Evolutionary conservation across 1,140 invertebrate genomes (phyloP), one percentile per base, ranked within the genome.

Genomic region (Meloidogyne hapla): DNA sequence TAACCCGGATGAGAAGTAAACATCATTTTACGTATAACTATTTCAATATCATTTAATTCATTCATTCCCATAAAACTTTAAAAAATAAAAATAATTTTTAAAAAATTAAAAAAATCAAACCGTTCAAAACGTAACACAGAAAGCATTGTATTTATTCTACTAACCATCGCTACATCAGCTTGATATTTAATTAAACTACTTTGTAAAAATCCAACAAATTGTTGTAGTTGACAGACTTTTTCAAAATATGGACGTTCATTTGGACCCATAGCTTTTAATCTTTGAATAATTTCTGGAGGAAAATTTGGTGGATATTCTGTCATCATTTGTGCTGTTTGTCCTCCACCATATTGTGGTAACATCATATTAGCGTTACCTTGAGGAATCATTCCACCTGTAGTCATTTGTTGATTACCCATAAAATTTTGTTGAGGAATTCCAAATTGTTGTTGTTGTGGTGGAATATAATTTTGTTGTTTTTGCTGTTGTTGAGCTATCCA

Each of bases 201-300:
- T 45, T 48, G 77, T 21, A 83, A 48, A 28, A 74, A 72, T 38
- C 28, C 42, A 21, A 67, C 26, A 65, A 66, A 81, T 28, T 70
- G 56, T 56, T 81, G 82, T 13, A 83, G 23, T 28, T 75, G 66
- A 25, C 56, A 69, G 6, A 83, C 66, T 56, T 83, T 83, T 10
- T 80, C 74, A 33, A 64, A 74, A 56, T 83, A 83, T 8, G 73
- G 72, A 15, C 68, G 65, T 64, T 80, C 79, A 21, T 80, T 81
- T 18, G 80, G 67, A 0, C 80, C 80, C 12, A 77, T 40, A n/a
- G 15, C 21, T 42, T 64, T 78, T 21, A 80, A 48, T 21, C 18
- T 45, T 67, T 72, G 45, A 15, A 74, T 26, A 77, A 78, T 83
- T 61, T 80, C 76, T 15, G 81, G 79, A 26, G 77, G 38, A 26